A percentile compares a stretch with the other conserved stretches of the same genome.
Conservation (phyloP, 2,888 invertebrate genomes). For the Aphodius sticticus region DNA sequence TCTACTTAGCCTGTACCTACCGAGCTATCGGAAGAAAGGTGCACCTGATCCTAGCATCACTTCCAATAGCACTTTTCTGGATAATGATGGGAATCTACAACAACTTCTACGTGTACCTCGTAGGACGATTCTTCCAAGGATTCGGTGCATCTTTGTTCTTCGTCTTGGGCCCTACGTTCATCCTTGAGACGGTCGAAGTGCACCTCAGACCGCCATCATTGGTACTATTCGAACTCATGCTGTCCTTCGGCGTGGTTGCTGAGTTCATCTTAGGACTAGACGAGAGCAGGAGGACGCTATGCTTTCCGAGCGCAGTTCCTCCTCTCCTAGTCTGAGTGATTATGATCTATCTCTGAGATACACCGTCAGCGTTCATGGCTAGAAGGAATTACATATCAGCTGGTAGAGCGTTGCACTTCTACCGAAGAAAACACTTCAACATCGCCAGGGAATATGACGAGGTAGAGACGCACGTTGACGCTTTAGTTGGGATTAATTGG, state of each 20-base stretch:
- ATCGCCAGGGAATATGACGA: background rate
- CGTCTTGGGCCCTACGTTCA: background rate
- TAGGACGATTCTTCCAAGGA: background rate
- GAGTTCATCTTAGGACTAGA: conserved; percentile 72
- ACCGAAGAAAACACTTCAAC: background rate
- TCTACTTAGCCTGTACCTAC: background rate
- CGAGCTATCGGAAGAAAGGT: background rate
- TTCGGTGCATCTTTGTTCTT: background rate
- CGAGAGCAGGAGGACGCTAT: conserved; percentile 7
- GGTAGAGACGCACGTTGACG: background rate
- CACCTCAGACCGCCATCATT: background rate
- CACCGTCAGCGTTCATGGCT: background rate
- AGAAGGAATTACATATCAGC: background rate
- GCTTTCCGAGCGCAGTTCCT: background rate
- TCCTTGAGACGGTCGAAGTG: background rate
- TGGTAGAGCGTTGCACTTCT: background rate
- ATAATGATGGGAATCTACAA: background rate
- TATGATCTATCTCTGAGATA: background rate
- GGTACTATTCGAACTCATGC: background rate
- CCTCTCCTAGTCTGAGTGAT: background rate
- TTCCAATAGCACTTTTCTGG: background rate
- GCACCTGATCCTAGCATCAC: background rate
- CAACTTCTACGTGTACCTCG: background rate
- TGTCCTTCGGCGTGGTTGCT: conserved; percentile 58
- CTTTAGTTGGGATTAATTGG: background rate